Base-by-base conservation (phyloP, 2,797 vertebrate species). In the Poeciliopsis presidionis region DNA sequence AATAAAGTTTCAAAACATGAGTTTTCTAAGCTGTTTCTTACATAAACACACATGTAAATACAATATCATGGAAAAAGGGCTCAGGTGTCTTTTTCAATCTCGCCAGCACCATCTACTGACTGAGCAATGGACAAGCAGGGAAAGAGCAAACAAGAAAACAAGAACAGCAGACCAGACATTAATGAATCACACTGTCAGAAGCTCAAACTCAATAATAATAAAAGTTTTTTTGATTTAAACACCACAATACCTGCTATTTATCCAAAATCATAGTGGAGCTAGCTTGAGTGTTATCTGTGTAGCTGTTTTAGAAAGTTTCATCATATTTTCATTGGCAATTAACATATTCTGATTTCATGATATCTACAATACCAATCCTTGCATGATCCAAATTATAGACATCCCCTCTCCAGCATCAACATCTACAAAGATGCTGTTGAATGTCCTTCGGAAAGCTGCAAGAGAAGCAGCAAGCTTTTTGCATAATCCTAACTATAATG, bases 21-120 rank as follows among this genome's bases (percentile, higher is more conserved):
- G 36, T 43, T 41, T 65, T 67, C 20, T 67, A 41, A 41, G 18
- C 53, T 72, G 53, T 63, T 12, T 33, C 0, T 33, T 33, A 75
- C 28, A 33, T 20, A 65, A 22, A 36, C 65, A 71, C 41, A 78
- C 9, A 76, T 9, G n/a, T 20, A 33, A 13, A 46, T 28, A 69
- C 6, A 33, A 2, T 53, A n/a, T 51, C 33, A 30, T 72, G 39
- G 25, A 41, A 22, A 8, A 28, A 7, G n/a, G 28, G 7, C 11
- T 7, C 36, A 39, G 33, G 41, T 46, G 18, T 75, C 51, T 61
- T 74, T 53, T 59, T 75, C 13, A 80, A 74, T 78, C 76, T 84
- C 90, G 83, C 53, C 63, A 80, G 78, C 88, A 57, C 90, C 87
- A 90, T 90, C 92, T 93, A 81, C 83, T 90, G 92, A 41, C 75